Evolutionary conservation across 2,888 invertebrate species (phyloP), one percentile per base, ranked within the genome.

Genomic region (Spodoptera exigua): DNA sequence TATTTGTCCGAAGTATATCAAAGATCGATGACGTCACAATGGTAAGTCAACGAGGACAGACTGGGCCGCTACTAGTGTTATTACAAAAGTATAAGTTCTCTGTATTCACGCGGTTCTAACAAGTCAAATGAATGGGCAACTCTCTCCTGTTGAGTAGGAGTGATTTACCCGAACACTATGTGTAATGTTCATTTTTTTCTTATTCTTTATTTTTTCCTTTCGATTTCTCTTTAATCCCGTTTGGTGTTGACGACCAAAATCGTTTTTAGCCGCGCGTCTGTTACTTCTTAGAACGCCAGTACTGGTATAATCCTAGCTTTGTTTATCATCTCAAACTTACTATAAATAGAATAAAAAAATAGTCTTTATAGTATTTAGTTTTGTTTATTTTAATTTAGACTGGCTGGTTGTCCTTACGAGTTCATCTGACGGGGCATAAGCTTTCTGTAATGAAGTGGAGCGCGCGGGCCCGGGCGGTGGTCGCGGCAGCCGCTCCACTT

Each of bases 1-100:
- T 99, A 96, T 98, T 98, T 97, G 97, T 99, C 95, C 96, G 99
- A 96, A 99, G 98, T 97, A 98, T 99, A 96, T 98, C 98, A 95
- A 98, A 98, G 96, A 99, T 99, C 96, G 98, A 99, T 97, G 99
- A 99, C 96, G 98, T 99, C 95, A 98, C 98, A 88, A 99, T 99
- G 99, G 99, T 99, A 97, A 98, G 98, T 98, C 93, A 89, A 84
- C 82, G 80, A 84, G 84, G 86, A 84, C 86, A 84, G 87, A 85
- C 89, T 85, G 87, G 89, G 86, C 87, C 89, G 87, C 86, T 84
- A 83, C 80, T 92, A 91, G 89, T 83, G 80, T 89, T 87, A 87
- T 27, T 9, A 82, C 83, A 81, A 63, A 78, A 81, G 84, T 88
- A 83, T 85, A 80, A 84, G 80, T 83, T 82, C 80, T 81, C 78